These are phyloP conservation scores for Agelaius tricolor DNA, from an alignment of 2,113 vertebrate species.

Conservation along the genomic window DNA sequence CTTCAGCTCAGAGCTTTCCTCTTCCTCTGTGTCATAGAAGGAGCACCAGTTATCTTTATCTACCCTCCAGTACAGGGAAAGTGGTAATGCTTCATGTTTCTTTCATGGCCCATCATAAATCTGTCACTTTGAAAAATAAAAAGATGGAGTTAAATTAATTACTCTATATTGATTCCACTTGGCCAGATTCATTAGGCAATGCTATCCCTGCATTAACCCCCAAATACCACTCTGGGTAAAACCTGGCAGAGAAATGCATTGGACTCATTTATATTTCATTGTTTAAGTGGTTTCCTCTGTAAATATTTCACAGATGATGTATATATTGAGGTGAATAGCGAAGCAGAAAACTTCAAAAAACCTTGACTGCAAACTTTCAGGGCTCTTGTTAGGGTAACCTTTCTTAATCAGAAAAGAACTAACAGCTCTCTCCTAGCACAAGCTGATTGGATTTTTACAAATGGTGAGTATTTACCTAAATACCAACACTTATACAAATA, in stretches of 20 bases:
- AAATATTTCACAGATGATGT: constrained; percentile 30
- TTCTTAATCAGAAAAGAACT: background rate
- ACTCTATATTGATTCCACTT: constrained; percentile 1
- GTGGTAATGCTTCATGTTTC: background rate
- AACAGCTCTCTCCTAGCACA: background rate
- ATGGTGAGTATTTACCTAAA: background rate
- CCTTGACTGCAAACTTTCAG: background rate
- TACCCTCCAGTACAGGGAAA: background rate
- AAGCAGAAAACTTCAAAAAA: background rate
- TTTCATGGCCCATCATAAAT: constrained; percentile 4
- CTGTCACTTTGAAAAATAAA: constrained; percentile 22
- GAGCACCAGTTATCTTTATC: background rate
- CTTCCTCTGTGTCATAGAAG: background rate
- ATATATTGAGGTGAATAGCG: background rate
- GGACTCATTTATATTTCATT: constrained; percentile 50
- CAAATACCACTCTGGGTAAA: background rate
- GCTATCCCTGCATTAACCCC: background rate
- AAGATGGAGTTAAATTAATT: constrained; percentile 28
- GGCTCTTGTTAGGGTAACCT: background rate
- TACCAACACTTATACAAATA: background rate
- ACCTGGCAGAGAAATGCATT: background rate
- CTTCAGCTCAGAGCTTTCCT: background rate
- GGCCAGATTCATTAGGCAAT: background rate
- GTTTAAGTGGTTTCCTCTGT: constrained; percentile 28
- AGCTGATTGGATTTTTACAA: background rate